phyloP scores from a whole-genome alignment of 92 coral and sea anemone species.

The Bergia sp. region DNA sequence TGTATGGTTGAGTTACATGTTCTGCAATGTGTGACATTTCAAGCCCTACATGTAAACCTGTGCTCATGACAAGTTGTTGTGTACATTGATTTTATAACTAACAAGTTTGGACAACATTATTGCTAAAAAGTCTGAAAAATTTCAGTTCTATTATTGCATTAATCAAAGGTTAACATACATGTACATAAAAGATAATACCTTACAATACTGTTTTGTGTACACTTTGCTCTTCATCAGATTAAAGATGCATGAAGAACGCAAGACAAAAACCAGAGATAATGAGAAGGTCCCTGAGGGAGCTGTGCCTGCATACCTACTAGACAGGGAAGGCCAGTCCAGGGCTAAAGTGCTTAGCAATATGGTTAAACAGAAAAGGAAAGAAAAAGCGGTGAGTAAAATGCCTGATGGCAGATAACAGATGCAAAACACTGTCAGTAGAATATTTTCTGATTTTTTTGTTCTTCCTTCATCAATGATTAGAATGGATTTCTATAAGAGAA shows the following conservation, averaged over 20 bases:
- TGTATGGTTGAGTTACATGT: too few relatives aligned
- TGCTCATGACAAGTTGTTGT: too few relatives aligned
- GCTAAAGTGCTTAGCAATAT: constrained; percentile 98
- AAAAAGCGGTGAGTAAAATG: constrained; percentile 88
- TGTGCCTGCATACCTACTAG: constrained; percentile 93
- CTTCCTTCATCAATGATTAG: too few relatives aligned
- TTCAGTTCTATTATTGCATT: too few relatives aligned
- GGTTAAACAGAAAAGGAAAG: constrained; percentile 98
- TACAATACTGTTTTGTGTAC: not conserved
- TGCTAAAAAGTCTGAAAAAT: too few relatives aligned
- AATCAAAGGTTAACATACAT: too few relatives aligned
- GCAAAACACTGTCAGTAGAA: not conserved
- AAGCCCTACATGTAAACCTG: too few relatives aligned
- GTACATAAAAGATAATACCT: too few relatives aligned
- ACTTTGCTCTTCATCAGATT: constrained; percentile 47
- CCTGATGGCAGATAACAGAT: too few relatives aligned
- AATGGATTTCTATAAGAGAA: too few relatives aligned
- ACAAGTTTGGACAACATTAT: too few relatives aligned
- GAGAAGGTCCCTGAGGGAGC: constrained; percentile 98
- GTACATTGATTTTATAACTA: not conserved
- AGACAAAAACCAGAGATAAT: constrained; percentile 87
- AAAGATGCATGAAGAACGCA: constrained; percentile 91
- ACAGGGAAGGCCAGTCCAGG: constrained; percentile 98
- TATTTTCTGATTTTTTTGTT: not conserved
- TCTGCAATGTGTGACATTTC: too few relatives aligned